Evolutionary conservation across 2,797 vertebrate species (phyloP).

Genomic region (Synaphobranchus kaupii): DNA sequence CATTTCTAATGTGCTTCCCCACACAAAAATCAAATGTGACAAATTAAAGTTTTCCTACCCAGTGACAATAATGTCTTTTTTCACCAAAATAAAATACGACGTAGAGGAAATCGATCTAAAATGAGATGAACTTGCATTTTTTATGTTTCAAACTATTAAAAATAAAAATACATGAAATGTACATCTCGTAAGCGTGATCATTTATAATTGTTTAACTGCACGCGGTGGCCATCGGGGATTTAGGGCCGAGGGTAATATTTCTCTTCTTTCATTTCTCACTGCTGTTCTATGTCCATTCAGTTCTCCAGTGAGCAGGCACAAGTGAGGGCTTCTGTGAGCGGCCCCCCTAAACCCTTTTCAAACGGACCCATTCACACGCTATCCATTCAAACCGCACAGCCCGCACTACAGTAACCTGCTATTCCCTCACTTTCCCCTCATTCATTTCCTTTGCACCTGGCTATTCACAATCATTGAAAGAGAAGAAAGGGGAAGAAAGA

Average conservation of each 20-base stretch:
- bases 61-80: neutral
- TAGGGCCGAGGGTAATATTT: constrained; percentile 57
- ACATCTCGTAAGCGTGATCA: neutral
- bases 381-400: constrained; percentile 33
- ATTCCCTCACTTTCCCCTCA: neutral
- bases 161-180: neutral
- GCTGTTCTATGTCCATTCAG: constrained; percentile 67
- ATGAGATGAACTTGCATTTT: neutral
- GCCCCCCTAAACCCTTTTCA: constrained; percentile 42
- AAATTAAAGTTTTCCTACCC: neutral
- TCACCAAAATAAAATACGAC: neutral
- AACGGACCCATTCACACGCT: constrained; percentile 50
- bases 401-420: constrained; percentile 14
- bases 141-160: neutral
- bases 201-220: neutral
- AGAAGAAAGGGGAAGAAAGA: neutral
- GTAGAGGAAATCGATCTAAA: neutral
- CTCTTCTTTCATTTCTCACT: constrained; percentile 63
- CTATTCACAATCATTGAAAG: neutral
- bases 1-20: neutral
- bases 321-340: neutral
- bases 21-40: neutral
- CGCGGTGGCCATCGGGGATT: constrained; percentile 15
- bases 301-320: constrained; percentile 46
- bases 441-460: neutral